Evolutionary conservation across 2,797 vertebrate genomes (phyloP), one percentile per base, ranked within the genome.

Genomic region (Sorex maritimensis): DNA sequence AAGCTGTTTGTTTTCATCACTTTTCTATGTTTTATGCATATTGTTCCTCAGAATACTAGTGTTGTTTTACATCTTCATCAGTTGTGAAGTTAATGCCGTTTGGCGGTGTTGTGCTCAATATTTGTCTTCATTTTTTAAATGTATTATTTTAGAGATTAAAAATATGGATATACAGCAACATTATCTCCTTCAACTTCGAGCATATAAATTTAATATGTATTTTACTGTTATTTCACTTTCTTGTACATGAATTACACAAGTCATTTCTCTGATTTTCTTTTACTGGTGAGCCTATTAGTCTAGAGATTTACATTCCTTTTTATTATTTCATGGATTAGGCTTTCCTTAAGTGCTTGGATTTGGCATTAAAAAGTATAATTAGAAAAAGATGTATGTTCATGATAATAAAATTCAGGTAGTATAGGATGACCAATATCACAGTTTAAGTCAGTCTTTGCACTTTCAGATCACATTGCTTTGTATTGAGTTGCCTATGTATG

Each of bases 151-250:
- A 91, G 17, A 84, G 13, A 81, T 55, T 52, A 80, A 84, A 9
- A 78, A 61, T 52, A 82, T 74, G 58, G 58, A 81, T 92, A 41
- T 34, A 6, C 17, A n/a, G 7, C 68, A 24, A 81, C 4, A 88
- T 52, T 8, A 84, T 87, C 75, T 79, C 14, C 46, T 95, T 94
- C 84, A 49, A 67, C 10, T 67, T 83, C 78, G 67, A 80, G 69
- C 67, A 41, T 84, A 90, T 93, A 78, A 81, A 89, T 91, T 87
- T 46, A 68, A 63, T 55, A 44, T 26, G 58, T 6, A 49, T 79
- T 94, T 81, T 78, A 93, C 58, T 6, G 9, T 81, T 87, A 80
- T 77, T 67, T 94, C 77, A 67, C 81, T 78, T 93, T 94, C 21
- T 84, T 93, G 5, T 63, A 44, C 3, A 26, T 21, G 4, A 46